A percentile compares a stretch with the other conserved stretches of the same genome.
phyloP scores from a whole-genome alignment of 2,888 invertebrate species.

The Apamea monoglypha region DNA sequence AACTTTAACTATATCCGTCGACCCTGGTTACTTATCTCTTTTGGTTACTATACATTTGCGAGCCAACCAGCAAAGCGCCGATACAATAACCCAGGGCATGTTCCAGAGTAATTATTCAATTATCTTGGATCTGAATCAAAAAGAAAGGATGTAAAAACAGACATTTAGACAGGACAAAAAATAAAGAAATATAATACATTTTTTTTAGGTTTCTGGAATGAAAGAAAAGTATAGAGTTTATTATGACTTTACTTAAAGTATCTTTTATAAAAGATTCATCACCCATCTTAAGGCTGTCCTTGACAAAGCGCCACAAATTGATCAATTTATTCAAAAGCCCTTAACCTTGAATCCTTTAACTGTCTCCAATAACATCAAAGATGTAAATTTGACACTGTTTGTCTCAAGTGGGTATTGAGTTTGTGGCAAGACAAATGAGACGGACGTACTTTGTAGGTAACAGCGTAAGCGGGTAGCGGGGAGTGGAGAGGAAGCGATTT shows the following conservation, averaged over 20 bases:
- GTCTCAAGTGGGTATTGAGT: constrained; percentile 77
- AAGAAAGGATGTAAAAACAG: too few relatives aligned
- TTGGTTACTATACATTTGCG: too few relatives aligned
- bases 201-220: neutral
- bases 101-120: too few relatives aligned
- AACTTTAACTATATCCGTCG: too few relatives aligned
- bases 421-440: constrained; percentile 74
- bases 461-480: constrained; percentile 53
- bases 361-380: constrained; percentile 8
- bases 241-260: too few relatives aligned
- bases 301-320: neutral
- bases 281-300: neutral
- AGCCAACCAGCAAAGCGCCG: neutral
- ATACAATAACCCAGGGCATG: neutral
- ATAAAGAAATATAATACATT: too few relatives aligned
- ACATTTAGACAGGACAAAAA: too few relatives aligned
- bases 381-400: constrained; percentile 70
- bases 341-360: constrained; percentile 22
- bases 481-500: constrained; percentile 50
- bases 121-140: too few relatives aligned
- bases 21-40: too few relatives aligned
- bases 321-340: constrained; percentile 10
- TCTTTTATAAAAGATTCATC: too few relatives aligned
- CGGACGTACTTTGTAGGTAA: constrained; percentile 56
- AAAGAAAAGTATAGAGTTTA: neutral